Percentiles rank a stretch among this genome's conserved stretches.
phyloP scores from a whole-genome alignment of 2,888 invertebrate genomes.

The Apotomis betuletana region DNA sequence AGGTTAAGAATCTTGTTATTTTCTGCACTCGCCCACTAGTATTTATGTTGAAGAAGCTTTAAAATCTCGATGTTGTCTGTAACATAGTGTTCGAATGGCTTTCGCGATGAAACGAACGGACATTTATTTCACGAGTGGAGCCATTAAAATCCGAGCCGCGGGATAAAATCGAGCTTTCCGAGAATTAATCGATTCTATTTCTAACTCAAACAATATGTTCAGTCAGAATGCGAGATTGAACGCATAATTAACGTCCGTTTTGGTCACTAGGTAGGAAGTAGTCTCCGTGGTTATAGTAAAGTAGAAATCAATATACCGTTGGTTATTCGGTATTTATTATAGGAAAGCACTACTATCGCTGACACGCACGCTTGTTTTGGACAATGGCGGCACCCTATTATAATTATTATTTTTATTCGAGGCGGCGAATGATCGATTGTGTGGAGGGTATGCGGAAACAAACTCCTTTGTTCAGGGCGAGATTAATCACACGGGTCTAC shows the following conservation, averaged over 20 bases:
- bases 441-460: conserved; percentile 70
- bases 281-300: conserved; percentile 18
- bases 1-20: conserved; percentile 18
- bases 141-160: conserved; percentile 35
- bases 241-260: conserved; percentile 25
- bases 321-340: conserved; percentile 32
- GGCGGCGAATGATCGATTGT: conserved; percentile 78
- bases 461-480: conserved; percentile 76
- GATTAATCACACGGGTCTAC: conserved; percentile 76
- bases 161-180: conserved; percentile 35
- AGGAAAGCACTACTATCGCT: conserved; percentile 62
- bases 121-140: conserved; percentile 30
- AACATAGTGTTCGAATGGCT: conserved; percentile 22
- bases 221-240: conserved; percentile 25
- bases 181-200: conserved; percentile 40
- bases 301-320: conserved; percentile 35
- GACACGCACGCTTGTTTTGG: conserved; percentile 73
- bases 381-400: conserved; percentile 75
- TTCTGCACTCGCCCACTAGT: conserved; percentile 17
- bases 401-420: conserved; percentile 81
- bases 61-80: conserved; percentile 16
- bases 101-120: conserved; percentile 21
- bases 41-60: conserved; percentile 21
- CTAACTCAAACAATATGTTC: conserved; percentile 36
- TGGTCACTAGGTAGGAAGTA: conserved; percentile 2